phyloP scores from a whole-genome alignment of 2,113 vertebrate species.

The Podarcis muralis region DNA sequence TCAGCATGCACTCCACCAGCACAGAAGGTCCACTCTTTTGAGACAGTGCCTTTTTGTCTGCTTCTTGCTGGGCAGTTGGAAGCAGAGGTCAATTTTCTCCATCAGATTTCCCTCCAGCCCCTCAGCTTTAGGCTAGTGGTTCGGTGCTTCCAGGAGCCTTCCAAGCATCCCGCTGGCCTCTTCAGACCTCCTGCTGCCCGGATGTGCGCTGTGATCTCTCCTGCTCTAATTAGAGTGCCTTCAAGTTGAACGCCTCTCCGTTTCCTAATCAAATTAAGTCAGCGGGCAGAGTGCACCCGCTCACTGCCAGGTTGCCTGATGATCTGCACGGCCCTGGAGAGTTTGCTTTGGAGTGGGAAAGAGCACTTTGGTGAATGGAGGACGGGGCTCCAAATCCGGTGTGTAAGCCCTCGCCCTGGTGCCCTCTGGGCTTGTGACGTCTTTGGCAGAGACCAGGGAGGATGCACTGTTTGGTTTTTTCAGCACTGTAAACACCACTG shows the following conservation, averaged over 20 bases:
- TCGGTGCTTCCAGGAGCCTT: conserved; percentile 15
- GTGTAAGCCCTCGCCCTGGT: background rate
- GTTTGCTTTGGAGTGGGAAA: conserved; percentile 44
- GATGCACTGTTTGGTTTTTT: conserved; percentile 50
- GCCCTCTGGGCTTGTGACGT: conserved; percentile 16
- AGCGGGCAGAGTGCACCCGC: conserved; percentile 40
- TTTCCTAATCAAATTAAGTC: conserved; percentile 73
- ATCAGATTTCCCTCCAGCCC: background rate
- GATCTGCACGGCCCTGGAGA: conserved; percentile 43
- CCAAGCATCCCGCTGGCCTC: background rate
- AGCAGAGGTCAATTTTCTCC: background rate
- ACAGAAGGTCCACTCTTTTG: background rate
- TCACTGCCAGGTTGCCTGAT: conserved; percentile 53
- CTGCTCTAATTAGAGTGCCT: conserved; percentile 65
- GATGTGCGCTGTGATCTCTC: conserved; percentile 50
- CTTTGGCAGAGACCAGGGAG: conserved; percentile 40
- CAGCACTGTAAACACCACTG: conserved; percentile 37
- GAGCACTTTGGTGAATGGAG: conserved; percentile 23
- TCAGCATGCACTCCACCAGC: background rate
- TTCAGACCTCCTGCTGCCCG: conserved; percentile 34
- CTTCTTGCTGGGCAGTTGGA: background rate
- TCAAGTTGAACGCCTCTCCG: conserved; percentile 62
- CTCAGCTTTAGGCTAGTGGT: background rate
- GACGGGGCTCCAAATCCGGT: conserved; percentile 50
- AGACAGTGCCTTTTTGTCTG: background rate